Percentiles rank a stretch among this genome's conserved stretches.
phyloP scores from a whole-genome alignment of 2,888 invertebrate genomes.

The Drosophila algonquin region DNA sequence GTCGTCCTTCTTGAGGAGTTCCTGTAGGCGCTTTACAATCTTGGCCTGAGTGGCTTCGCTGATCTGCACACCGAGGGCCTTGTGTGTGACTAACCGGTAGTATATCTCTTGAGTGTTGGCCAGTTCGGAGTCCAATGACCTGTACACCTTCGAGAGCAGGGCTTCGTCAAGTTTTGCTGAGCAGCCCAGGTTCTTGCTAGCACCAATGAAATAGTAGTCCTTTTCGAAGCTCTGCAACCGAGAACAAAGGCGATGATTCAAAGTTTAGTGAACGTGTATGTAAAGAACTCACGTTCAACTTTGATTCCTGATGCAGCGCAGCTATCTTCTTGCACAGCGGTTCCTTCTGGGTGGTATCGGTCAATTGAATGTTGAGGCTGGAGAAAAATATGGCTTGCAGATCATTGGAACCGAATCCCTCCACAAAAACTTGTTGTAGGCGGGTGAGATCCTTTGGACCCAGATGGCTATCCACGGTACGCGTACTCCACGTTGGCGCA shows the following conservation, averaged over 20 bases:
- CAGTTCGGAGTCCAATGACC: constrained; percentile 87
- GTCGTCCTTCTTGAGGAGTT: constrained; percentile 93
- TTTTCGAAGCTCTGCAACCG: constrained; percentile 85
- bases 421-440: constrained; percentile 82
- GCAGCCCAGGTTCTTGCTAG: constrained; percentile 86
- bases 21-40: constrained; percentile 89
- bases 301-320: constrained; percentile 79
- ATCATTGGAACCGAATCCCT: constrained; percentile 86
- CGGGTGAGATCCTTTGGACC: constrained; percentile 80
- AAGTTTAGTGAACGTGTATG: not conserved
- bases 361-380: constrained; percentile 88
- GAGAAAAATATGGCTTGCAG: constrained; percentile 89
- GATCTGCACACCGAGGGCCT: constrained; percentile 87
- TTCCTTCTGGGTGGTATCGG: constrained; percentile 86
- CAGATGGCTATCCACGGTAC: constrained; percentile 81
- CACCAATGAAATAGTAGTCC: constrained; percentile 88
- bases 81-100: constrained; percentile 89
- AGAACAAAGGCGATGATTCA: constrained; percentile 3
- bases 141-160: constrained; percentile 85
- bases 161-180: constrained; percentile 85
- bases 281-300: constrained; percentile 84
- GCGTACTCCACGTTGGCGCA: constrained; percentile 58
- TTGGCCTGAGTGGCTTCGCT: constrained; percentile 89
- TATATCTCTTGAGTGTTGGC: constrained; percentile 89
- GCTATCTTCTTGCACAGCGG: constrained; percentile 85